Base-by-base conservation (phyloP, 1,140 invertebrate species). In the Penaeus chinensis region DNA sequence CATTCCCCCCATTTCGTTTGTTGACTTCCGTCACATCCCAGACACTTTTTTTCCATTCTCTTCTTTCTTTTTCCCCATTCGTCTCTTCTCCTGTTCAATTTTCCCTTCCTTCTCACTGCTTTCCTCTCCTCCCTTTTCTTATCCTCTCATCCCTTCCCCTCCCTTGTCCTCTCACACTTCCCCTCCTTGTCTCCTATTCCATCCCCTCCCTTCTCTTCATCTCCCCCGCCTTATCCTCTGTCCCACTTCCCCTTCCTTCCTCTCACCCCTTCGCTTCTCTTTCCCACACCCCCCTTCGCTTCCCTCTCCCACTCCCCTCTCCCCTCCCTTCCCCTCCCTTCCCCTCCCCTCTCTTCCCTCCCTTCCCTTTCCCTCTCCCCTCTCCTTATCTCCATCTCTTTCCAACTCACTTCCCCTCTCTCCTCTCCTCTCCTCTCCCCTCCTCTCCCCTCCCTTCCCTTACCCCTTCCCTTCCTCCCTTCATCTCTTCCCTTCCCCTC, bases 81-180 rank as follows among this genome's bases (percentile, higher is more conserved):
- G 19, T n/a, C 1, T 66, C 3, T n/a, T n/a, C n/a, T 19, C 63
- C 63, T 66, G 19, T n/a, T n/a, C 63, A 19, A 19, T 66, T n/a
- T 65, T 65, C 63, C 16, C 63, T 65, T 16, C 63, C 63, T 65
- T 65, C 63, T n/a, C 63, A 16, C 63, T 66, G 19, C n/a, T 66
- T n/a, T 66, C 19, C 63, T n/a, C n/a, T 66, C 63, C 63, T n/a
- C 63, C 63, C n/a, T n/a, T 66, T 66, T n/a, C 63, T n/a, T 69
- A 27, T 10, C 66, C 7, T 69, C 7, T 27, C 66, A 3, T 18
- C 16, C 66, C 27, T 13, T 27, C 18, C 27, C 66, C 66, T 69
- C 63, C n/a, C n/a, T n/a, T n/a, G 19, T 66, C n/a, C n/a, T 66
- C 19, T 66, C 63, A 19, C 63, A 20, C 63, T 66, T 66, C 63